A percentile compares a stretch with the other conserved stretches of the same genome.
Evolutionary conservation across 2,113 vertebrate species (phyloP).

Genomic region (Elephas maximus): DNA sequence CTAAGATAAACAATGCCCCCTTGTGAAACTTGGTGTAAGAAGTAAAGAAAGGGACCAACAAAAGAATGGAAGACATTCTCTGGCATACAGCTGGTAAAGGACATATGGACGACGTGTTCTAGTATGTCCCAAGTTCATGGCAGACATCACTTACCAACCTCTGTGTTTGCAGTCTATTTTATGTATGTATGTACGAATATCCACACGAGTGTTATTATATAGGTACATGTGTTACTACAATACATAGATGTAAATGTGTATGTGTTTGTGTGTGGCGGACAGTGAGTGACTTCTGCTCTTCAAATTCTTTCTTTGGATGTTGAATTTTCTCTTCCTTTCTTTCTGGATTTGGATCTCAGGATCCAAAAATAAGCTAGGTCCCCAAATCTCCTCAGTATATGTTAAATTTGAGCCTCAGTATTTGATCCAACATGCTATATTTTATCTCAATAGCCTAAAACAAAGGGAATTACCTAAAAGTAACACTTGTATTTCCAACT

Average conservation of each 20-base stretch:
- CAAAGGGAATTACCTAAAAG: neutral
- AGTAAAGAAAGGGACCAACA: neutral
- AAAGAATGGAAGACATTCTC: no score
- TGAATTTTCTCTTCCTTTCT: neutral
- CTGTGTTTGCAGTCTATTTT: neutral
- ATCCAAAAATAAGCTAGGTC: neutral
- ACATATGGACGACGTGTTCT: neutral
- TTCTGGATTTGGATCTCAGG: constrained; percentile 28
- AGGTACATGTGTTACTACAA: neutral
- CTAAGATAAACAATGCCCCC: no score
- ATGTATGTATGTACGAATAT: neutral
- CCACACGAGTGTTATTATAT: neutral
- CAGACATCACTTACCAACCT: neutral
- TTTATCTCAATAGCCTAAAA: neutral
- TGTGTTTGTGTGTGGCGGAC: neutral
- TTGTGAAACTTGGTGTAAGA: neutral
- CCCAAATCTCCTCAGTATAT: neutral
- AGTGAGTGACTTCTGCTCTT: neutral
- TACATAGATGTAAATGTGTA: neutral
- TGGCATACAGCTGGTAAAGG: neutral
- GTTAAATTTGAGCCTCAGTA: neutral
- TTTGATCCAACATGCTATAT: neutral
- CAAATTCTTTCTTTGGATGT: neutral
- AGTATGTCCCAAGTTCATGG: neutral
- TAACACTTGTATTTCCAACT: neutral